phyloP scores from a whole-genome alignment of 2,888 invertebrate genomes.

The Neoaliturus tenellus region DNA sequence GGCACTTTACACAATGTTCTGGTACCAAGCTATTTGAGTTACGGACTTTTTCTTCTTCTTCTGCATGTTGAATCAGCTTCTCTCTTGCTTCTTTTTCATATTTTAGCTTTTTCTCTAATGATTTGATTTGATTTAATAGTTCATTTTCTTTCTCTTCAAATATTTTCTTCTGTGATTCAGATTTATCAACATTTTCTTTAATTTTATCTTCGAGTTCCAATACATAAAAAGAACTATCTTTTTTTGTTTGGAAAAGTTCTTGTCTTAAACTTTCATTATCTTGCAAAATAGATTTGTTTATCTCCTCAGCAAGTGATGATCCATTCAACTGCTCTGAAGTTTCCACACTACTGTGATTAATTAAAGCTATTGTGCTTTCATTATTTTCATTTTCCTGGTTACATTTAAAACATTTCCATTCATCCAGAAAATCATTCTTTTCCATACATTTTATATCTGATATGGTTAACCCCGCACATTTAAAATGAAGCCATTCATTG shows the following conservation, averaged over 20 bases:
- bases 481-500: conserved; percentile 22
- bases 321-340: background rate
- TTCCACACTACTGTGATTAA: background rate
- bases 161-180: conserved; percentile 9
- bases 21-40: no score
- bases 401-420: conserved; percentile 15
- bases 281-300: conserved; percentile 9
- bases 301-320: conserved; percentile 22
- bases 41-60: background rate
- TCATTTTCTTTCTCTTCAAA: conserved; percentile 21
- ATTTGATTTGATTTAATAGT: background rate
- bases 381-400: background rate
- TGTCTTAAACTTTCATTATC: conserved; percentile 15
- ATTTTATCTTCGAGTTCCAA: conserved; percentile 11
- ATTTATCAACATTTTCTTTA: background rate
- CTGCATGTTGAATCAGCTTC: background rate
- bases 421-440: background rate
- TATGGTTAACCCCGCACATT: background rate
- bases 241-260: conserved; percentile 2
- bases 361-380: background rate
- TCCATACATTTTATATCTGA: conserved; percentile 9
- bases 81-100: background rate
- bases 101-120: background rate
- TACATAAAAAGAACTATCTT: conserved; percentile 11
- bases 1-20: background rate